Evolutionary conservation across 2,888 invertebrate genomes (phyloP).

Genomic region (Melipona bicolor): DNA sequence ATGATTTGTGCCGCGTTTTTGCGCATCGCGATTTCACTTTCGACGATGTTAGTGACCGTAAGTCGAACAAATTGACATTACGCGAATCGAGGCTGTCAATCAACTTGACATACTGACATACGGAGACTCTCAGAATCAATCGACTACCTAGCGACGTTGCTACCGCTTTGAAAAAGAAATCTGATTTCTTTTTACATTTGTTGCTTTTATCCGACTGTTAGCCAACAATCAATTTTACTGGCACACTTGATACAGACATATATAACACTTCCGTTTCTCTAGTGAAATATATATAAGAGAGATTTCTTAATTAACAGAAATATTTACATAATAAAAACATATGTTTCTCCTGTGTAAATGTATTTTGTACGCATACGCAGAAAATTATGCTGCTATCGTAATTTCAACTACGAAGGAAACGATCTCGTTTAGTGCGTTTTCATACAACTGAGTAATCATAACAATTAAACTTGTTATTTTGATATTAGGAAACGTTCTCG

Average conservation of each 20-base stretch:
- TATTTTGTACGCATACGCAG: no score
- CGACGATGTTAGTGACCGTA: slow-evolving; percentile 65
- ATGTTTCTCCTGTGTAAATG: no score
- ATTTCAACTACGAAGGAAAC: not conserved
- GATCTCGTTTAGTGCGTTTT: not conserved
- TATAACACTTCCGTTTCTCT: not conserved
- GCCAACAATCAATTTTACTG: not conserved
- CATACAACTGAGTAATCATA: not conserved
- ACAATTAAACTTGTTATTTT: slow-evolving; percentile 11
- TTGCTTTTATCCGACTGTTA: not conserved
- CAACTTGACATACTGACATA: slow-evolving; percentile 40
- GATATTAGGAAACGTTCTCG: not conserved
- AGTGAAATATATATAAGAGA: not conserved
- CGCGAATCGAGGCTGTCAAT: slow-evolving; percentile 60
- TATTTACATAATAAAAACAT: not conserved
- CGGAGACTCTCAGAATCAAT: slow-evolving; percentile 26
- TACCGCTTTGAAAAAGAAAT: slow-evolving; percentile 7
- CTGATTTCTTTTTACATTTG: slow-evolving; percentile 20
- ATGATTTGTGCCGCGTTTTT: slow-evolving; percentile 64
- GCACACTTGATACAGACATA: not conserved
- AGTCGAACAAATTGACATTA: slow-evolving; percentile 71
- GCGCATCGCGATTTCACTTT: slow-evolving; percentile 70
- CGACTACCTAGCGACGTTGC: slow-evolving; percentile 1
- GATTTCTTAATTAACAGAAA: not conserved
- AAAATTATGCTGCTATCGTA: not conserved